phyloP scores from a whole-genome alignment of 2,797 vertebrate species.

The Lophotriccus pileatus region DNA sequence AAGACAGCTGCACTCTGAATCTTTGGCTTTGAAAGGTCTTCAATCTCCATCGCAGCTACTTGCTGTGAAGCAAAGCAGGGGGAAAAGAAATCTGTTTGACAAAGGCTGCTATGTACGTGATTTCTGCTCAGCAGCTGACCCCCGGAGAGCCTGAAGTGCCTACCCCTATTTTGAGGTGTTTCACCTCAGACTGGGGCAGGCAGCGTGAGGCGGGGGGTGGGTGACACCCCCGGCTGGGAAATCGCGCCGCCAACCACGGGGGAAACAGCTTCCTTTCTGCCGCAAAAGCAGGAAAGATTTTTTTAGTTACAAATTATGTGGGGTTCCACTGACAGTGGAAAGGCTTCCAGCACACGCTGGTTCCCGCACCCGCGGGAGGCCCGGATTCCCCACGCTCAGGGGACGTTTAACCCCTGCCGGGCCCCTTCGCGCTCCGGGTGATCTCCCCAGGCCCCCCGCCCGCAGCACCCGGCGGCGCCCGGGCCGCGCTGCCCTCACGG shows the following conservation, averaged over 20 bases:
- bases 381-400: no score
- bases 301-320: neutral
- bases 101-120: accelerated
- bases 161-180: neutral
- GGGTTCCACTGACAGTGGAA: no score
- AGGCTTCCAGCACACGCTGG: neutral
- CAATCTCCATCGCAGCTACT: neutral
- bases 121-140: neutral
- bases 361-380: neutral
- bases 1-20: neutral
- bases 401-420: accelerated
- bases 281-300: neutral
- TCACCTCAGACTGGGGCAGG: accelerated
- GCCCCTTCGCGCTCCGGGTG: neutral
- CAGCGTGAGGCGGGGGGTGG: accelerated
- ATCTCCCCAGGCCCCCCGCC: neutral
- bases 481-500: neutral
- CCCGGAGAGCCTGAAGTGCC: neutral
- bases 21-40: neutral
- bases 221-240: no score
- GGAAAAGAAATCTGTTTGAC: neutral
- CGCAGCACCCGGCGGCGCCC: neutral
- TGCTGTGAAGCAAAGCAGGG: neutral
- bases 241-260: accelerated
- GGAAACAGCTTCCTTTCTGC: neutral